Evolutionary conservation across 2,113 vertebrate genomes (phyloP).

Genomic region (Rhipidura dahli): DNA sequence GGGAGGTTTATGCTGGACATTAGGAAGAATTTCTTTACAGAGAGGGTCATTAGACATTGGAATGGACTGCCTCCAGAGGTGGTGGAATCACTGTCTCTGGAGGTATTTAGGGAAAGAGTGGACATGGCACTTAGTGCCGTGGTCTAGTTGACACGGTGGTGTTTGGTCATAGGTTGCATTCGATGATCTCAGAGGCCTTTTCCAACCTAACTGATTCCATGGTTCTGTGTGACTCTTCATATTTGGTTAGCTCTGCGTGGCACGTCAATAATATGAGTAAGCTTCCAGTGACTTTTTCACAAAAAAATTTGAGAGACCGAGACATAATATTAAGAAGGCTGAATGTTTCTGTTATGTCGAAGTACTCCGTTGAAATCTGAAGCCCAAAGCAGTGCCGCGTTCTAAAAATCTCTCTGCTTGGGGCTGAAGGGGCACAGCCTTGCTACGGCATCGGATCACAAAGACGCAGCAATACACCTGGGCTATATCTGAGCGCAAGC

Average conservation of each 20-base stretch:
- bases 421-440: not conserved
- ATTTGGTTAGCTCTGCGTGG: fast-evolving
- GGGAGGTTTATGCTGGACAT: not conserved
- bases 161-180: not conserved
- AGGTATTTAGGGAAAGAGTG: not conserved
- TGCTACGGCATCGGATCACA: fast-evolving
- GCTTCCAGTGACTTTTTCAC: not conserved
- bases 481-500: not conserved
- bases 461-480: fast-evolving
- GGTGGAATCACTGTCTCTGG: not conserved
- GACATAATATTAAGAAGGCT: not conserved
- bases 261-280: not conserved
- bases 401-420: not conserved
- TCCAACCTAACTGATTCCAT: not conserved
- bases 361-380: not conserved
- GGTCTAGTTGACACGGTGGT: not conserved
- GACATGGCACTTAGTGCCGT: not conserved
- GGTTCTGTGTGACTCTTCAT: not conserved
- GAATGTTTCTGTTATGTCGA: not conserved
- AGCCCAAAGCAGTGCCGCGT: not conserved
- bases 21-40: not conserved
- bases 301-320: not conserved
- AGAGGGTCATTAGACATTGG: not conserved
- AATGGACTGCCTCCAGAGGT: not conserved
- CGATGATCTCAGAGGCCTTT: not conserved